Conservation (phyloP, 2,113 vertebrate genomes). For the Tyto alba region DNA sequence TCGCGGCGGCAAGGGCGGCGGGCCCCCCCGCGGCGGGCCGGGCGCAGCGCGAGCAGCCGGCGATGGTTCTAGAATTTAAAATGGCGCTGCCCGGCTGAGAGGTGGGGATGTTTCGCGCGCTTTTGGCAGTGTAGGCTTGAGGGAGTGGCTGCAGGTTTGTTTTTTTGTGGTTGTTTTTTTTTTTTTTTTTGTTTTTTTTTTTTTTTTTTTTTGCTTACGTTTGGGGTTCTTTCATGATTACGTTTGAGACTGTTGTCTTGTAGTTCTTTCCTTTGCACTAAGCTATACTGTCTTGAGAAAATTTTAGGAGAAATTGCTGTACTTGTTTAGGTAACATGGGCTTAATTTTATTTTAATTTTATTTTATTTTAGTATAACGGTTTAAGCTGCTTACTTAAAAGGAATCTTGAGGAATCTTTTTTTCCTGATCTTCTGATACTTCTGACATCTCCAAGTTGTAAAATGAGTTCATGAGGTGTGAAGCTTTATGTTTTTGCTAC, state of each 20-base stretch:
- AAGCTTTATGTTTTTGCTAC: not conserved
- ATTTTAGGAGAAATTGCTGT: not conserved
- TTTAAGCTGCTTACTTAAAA: not conserved
- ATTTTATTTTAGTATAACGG: too few species aligned
- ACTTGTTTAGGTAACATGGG: accelerated
- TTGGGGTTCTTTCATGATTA: accelerated
- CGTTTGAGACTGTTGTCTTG: not conserved
- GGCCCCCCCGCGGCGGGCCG: not conserved
- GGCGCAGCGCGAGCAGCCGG: not conserved
- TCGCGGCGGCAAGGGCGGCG: not conserved
- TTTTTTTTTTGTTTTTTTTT: too few species aligned
- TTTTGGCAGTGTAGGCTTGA: accelerated
- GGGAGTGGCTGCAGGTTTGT: accelerated
- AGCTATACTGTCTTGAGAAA: not conserved
- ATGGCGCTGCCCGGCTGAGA: not conserved
- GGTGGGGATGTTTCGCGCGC: accelerated
- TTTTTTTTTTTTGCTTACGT: accelerated
- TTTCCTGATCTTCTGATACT: not conserved
- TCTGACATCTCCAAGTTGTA: too few species aligned
- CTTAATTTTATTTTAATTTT: not conserved
- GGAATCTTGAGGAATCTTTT: not conserved
- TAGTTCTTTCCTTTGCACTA: too few species aligned
- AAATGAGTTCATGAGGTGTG: too few species aligned
- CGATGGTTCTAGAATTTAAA: not conserved
- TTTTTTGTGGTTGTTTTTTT: too few species aligned